phyloP scores from a whole-genome alignment of 1,140 invertebrate species.

The Harlomillsia oculata region DNA sequence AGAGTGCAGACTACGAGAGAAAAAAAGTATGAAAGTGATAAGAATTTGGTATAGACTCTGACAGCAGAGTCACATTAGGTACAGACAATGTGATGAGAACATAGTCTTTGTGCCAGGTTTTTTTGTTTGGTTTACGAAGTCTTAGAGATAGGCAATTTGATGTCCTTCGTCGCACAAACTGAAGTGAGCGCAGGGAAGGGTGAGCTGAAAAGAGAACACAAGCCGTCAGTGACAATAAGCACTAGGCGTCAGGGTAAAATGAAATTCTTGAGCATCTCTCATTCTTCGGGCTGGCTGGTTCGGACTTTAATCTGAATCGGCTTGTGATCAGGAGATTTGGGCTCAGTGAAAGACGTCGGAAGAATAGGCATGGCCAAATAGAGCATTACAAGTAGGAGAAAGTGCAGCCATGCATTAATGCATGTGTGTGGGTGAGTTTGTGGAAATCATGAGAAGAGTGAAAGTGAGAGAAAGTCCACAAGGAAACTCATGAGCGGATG shows the following conservation, averaged over 20 bases:
- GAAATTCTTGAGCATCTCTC: slow-evolving; percentile 24
- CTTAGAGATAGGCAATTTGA: too few species aligned
- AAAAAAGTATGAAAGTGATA: too few species aligned
- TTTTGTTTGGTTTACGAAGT: too few species aligned
- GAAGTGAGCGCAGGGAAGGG: too few species aligned
- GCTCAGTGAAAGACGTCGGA: slow-evolving; percentile 1
- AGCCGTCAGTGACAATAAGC: slow-evolving; percentile 8
- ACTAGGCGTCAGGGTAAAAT: slow-evolving; percentile 20
- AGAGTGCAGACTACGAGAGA: too few species aligned
- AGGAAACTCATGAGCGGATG: background rate
- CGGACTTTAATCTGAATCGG: slow-evolving; percentile 14
- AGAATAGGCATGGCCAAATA: background rate
- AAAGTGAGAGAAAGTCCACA: background rate
- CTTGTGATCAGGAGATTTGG: slow-evolving; percentile 12
- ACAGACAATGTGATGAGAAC: too few species aligned
- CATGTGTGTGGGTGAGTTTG: background rate
- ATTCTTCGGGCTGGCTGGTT: slow-evolving; percentile 12
- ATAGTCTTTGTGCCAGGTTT: too few species aligned
- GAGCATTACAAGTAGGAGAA: background rate
- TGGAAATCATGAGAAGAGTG: slow-evolving; percentile 1
- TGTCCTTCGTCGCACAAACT: too few species aligned
- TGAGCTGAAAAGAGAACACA: slow-evolving; percentile 8
- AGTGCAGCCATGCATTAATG: slow-evolving; percentile 25
- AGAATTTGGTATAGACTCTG: too few species aligned
- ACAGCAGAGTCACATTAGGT: too few species aligned